Base-by-base conservation (phyloP, 1,140 invertebrate genomes). In the Drosophila mauritiana region DNA sequence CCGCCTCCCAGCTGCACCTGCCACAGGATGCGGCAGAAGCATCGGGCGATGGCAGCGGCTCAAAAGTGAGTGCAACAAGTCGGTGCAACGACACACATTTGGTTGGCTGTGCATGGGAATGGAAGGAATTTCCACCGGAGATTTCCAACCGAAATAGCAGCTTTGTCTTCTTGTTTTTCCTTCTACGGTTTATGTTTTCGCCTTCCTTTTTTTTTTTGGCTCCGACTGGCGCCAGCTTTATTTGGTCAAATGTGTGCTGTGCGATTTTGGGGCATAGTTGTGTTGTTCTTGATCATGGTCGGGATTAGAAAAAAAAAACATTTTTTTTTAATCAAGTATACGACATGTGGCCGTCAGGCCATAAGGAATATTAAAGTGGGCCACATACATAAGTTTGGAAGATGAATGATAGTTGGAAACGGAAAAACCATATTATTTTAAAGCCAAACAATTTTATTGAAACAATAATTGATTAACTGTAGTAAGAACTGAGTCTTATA, bases 41-140 rank as follows among this genome's bases (percentile, higher is more conserved):
- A 42, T 36, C 58, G 4, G 22, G 40, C 22, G 51, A 31, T 20
- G 63, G 40, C n/a, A 54, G 46, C 65, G 56, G 15, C 20, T 56
- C 48, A 58, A 88, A 84, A 84, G 84, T 88, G 72, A 88, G 84
- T 89, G 80, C 84, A 88, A 88, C 84, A 88, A 80, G 84, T 89
- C 79, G 45, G 52, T 69, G 84, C 84, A 89, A 52, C 40, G 15
- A 8, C 7, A 34, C 55, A 59, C 40, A 51, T 39, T 48, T 45
- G 20, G 8, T 39, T 40, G n/a, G 22, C 52, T 25, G 54, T 73
- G 73, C 64, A 63, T 74, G 54, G 52, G 12, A 62, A 39, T 20
- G 20, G 49, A 37, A n/a, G 15, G 17, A 27, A 15, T 12, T 37
- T 54, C 17, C 37, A 7, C 20, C 22, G 39, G 59, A 17, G 17